phyloP scores from a whole-genome alignment of 2,113 vertebrate species.

The Hippocampus comes region DNA sequence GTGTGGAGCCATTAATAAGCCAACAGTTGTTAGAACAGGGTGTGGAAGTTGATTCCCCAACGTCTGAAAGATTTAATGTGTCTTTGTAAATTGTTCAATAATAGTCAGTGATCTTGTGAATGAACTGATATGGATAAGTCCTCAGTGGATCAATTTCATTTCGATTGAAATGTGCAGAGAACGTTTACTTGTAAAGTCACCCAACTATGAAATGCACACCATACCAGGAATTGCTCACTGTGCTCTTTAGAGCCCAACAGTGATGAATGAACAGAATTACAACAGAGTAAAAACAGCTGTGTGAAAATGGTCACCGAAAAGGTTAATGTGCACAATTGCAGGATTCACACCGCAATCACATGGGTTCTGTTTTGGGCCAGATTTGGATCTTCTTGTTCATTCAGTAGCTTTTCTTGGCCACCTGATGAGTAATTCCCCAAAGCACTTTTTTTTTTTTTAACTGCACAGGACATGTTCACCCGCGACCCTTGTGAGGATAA shows the following conservation, averaged over 20 bases:
- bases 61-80: too few species aligned
- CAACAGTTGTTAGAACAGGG: background rate
- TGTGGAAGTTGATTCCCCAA: too few species aligned
- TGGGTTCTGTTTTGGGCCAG: conserved; percentile 6
- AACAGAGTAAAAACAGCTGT: conserved; percentile 5
- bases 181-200: background rate
- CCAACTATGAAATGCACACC: background rate
- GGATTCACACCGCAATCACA: conserved; percentile 9
- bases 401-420: conserved; percentile 32
- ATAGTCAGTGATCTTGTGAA: too few species aligned
- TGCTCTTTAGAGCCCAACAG: background rate
- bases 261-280: conserved; percentile 6
- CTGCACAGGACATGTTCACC: conserved; percentile 23
- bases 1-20: background rate
- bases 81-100: too few species aligned
- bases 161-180: background rate
- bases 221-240: background rate
- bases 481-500: too few species aligned
- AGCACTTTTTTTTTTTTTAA: conserved; percentile 47
- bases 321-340: background rate
- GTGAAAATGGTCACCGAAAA: conserved; percentile 20
- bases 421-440: conserved; percentile 43
- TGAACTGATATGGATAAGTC: background rate
- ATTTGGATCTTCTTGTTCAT: conserved; percentile 26
- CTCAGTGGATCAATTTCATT: background rate